phyloP scores from a whole-genome alignment of 2,888 invertebrate genomes.

The Dioctria rufipes region DNA sequence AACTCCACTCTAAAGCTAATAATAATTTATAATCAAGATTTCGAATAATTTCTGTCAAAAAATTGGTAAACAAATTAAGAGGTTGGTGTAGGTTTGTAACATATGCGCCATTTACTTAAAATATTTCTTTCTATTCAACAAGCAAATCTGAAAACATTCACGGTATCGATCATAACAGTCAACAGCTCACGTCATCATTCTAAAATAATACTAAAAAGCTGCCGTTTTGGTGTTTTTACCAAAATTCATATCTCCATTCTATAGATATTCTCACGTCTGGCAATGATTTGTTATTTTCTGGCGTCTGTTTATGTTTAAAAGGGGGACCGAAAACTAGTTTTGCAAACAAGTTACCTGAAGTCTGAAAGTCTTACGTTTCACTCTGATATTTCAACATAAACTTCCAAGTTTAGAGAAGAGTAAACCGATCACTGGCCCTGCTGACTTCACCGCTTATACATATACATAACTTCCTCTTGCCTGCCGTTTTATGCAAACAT shows the following conservation, averaged over 20 bases:
- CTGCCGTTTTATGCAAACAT: neutral
- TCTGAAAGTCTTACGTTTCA: constrained; percentile 42
- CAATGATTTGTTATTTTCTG: constrained; percentile 23
- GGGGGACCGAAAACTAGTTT: constrained; percentile 36
- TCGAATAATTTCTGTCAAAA: no score
- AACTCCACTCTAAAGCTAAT: no score
- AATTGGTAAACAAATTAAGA: no score
- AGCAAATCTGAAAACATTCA: no score
- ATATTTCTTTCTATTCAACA: no score
- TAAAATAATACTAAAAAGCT: neutral
- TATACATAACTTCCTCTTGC: constrained; percentile 2
- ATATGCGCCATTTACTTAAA: no score
- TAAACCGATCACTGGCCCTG: neutral
- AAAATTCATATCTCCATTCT: neutral
- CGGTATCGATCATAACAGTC: no score
- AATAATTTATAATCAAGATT: no score
- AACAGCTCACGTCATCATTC: neutral
- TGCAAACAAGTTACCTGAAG: constrained; percentile 43
- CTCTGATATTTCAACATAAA: constrained; percentile 34
- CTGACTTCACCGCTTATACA: constrained; percentile 21
- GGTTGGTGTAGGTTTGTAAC: no score
- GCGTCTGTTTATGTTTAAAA: constrained; percentile 29
- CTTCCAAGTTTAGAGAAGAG: constrained; percentile 17
- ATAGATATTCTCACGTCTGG: constrained; percentile 12
- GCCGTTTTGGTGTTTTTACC: no score